A percentile compares a stretch with the other conserved stretches of the same genome.
These are phyloP conservation scores for Serrognathus titanus DNA, from an alignment of 2,888 invertebrate genomes.

Conservation along the genomic window DNA sequence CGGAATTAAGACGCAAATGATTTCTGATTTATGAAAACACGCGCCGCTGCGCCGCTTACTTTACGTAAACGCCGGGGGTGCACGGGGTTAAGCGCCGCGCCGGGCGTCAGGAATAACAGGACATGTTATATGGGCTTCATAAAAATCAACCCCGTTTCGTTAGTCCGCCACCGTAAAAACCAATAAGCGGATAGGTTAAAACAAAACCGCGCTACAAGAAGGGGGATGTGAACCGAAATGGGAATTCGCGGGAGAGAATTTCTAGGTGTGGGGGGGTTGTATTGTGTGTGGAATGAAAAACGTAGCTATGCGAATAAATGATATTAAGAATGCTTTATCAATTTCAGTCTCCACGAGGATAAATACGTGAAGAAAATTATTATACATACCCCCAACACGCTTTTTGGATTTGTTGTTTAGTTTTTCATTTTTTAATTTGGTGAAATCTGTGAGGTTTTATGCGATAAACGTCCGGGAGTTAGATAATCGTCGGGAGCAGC, in stretches of 20 bases:
- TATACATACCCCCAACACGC: too few species aligned
- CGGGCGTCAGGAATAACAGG: conserved; percentile 18
- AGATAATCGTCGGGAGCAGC: conserved; percentile 15
- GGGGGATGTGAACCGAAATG: conserved; percentile 23
- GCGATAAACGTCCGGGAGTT: conserved; percentile 2
- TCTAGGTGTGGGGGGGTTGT: conserved; percentile 16
- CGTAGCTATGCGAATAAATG: background rate
- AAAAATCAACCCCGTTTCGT: conserved; percentile 25
- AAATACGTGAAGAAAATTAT: too few species aligned
- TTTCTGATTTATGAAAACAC: conserved; percentile 3
- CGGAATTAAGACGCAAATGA: conserved; percentile 6
- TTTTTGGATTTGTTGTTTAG: too few species aligned
- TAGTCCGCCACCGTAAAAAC: conserved; percentile 27
- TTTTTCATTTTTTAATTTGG: too few species aligned
- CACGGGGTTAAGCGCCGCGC: conserved; percentile 18
- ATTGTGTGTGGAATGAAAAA: conserved; percentile 2
- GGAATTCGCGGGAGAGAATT: conserved; percentile 27
- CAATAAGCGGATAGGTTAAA: conserved; percentile 32
- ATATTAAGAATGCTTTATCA: conserved; percentile 18
- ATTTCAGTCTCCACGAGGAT: conserved; percentile 11
- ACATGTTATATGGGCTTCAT: conserved; percentile 26
- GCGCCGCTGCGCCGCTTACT: background rate
- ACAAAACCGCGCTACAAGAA: conserved; percentile 32
- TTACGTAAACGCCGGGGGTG: conserved; percentile 9
- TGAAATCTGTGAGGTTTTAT: too few species aligned